Percentiles rank a stretch among this genome's conserved stretches.
These are phyloP conservation scores for Arctocebus calabarensis DNA, from an alignment of 2,797 vertebrate genomes.

Conservation along the genomic window DNA sequence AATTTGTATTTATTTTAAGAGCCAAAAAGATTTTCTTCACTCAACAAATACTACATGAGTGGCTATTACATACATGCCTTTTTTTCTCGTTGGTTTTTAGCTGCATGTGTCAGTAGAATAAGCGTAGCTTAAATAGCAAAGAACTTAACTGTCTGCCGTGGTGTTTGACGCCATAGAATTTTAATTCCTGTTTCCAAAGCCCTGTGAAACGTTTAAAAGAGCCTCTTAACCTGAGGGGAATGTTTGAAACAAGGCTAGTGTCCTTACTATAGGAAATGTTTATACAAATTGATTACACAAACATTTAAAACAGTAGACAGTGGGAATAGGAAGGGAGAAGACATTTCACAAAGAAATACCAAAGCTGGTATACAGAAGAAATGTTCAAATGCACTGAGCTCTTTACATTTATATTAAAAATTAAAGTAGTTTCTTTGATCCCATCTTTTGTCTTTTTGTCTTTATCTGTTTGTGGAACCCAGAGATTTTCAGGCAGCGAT, in stretches of 20 bases:
- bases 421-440: conserved; percentile 60
- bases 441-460: fast-evolving
- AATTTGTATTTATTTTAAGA: conserved; percentile 34
- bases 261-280: not conserved
- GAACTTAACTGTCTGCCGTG: not conserved
- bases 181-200: conserved; percentile 38
- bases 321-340: conserved; percentile 3
- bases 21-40: not conserved
- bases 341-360: conserved; percentile 46
- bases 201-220: conserved; percentile 43
- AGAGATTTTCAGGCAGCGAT: conserved; percentile 66
- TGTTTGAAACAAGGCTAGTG: conserved; percentile 33
- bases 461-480: conserved; percentile 58
- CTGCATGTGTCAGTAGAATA: conserved; percentile 20
- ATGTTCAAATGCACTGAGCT: not conserved
- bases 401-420: conserved; percentile 64
- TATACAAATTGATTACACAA: conserved; percentile 20
- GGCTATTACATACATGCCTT: not conserved
- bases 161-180: conserved; percentile 43
- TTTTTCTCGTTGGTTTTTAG: conserved; percentile 44
- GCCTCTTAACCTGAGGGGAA: not conserved
- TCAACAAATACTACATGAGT: not conserved
- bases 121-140: not conserved
- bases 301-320: conserved; percentile 43
- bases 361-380: conserved; percentile 4